phyloP scores from a whole-genome alignment of 2,888 invertebrate species.

The Lithophane socia region DNA sequence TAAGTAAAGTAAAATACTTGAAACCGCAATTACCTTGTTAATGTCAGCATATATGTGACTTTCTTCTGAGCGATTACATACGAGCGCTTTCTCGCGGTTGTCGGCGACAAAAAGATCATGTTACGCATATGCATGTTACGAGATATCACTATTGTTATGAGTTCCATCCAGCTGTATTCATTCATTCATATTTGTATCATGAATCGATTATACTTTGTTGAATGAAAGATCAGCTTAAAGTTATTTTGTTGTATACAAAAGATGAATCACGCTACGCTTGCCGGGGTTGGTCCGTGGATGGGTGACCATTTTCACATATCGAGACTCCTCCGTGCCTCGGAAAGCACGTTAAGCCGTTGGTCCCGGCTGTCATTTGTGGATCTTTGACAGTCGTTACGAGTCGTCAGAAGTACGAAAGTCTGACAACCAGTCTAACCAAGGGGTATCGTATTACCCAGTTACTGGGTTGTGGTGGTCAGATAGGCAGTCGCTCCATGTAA shows the following conservation, averaged over 20 bases:
- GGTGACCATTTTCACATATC: no score
- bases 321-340: no score
- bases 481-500: no score
- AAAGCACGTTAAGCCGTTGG: no score
- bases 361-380: no score
- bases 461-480: no score
- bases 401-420: no score
- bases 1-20: background rate
- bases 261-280: background rate
- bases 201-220: conserved; percentile 21
- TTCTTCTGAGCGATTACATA: conserved; percentile 40
- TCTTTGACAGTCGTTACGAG: no score
- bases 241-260: background rate
- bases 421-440: no score
- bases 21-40: conserved; percentile 19
- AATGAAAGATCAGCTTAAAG: background rate
- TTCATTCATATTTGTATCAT: conserved; percentile 18
- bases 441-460: no score
- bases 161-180: background rate
- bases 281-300: no score
- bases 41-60: conserved; percentile 31
- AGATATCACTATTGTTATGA: conserved; percentile 45
- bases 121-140: conserved; percentile 37
- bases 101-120: conserved; percentile 43
- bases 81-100: conserved; percentile 44